Percentiles rank a stretch among this genome's conserved stretches.
These are phyloP conservation scores for Drosophila aldrichi DNA, from an alignment of 2,888 invertebrate species.

Conservation along the genomic window DNA sequence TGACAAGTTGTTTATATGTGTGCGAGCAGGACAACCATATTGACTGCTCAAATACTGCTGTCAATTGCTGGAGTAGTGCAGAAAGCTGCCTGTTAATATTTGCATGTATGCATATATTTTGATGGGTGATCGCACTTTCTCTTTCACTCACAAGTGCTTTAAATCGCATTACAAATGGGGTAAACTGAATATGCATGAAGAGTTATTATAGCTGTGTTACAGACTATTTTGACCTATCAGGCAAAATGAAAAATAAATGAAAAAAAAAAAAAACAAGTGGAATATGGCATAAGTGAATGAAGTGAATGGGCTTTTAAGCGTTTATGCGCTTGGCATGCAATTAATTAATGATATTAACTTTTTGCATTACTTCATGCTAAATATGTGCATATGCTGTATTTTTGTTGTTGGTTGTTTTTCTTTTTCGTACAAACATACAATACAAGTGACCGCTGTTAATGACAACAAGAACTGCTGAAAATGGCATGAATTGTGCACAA, in stretches of 20 bases:
- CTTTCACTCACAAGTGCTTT: neutral
- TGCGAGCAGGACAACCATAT: neutral
- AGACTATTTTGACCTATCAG: slow-evolving; percentile 34
- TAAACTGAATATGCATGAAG: slow-evolving; percentile 6
- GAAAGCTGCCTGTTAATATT: neutral
- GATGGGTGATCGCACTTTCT: neutral
- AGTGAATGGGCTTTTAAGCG: slow-evolving; percentile 52
- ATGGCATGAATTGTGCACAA: slow-evolving; percentile 41
- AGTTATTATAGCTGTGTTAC: slow-evolving; percentile 7
- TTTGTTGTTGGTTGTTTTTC: slow-evolving; percentile 5
- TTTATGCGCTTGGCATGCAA: slow-evolving; percentile 50
- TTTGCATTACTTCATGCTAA: slow-evolving; percentile 16
- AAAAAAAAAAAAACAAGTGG: neutral
- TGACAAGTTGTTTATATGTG: no score
- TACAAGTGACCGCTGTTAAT: slow-evolving; percentile 23
- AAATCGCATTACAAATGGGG: neutral
- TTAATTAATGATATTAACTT: slow-evolving; percentile 56
- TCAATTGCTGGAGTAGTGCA: no score
- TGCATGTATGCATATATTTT: neutral
- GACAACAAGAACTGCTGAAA: slow-evolving; percentile 31
- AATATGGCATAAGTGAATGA: slow-evolving; percentile 45
- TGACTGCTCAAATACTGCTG: neutral
- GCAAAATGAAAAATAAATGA: slow-evolving; percentile 11
- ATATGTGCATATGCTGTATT: neutral
- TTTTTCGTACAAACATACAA: slow-evolving; percentile 11